phyloP scores from a whole-genome alignment of 2,888 invertebrate genomes.

The Galeopsomyia nigrocyanea region DNA sequence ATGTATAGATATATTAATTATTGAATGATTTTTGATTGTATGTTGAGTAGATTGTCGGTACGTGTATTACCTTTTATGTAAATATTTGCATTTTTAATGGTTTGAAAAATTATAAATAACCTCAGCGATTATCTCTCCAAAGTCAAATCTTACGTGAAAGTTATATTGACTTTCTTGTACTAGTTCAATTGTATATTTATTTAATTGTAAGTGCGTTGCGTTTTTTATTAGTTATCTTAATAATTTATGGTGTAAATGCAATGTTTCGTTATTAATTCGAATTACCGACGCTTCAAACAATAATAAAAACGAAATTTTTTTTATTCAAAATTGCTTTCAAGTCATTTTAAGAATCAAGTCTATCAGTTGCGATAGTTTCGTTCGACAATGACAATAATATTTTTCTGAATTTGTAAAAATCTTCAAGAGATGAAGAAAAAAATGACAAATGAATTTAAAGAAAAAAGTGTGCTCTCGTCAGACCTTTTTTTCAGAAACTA shows the following conservation, averaged over 20 bases:
- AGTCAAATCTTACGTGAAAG: conserved; percentile 19
- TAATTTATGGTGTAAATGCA: conserved; percentile 4
- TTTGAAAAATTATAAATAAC: conserved; percentile 7
- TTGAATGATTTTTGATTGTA: conserved; percentile 23
- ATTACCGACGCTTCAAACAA: conserved; percentile 15
- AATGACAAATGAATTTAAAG: conserved; percentile 18
- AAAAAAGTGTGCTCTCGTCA: conserved; percentile 39
- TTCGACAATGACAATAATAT: conserved; percentile 48
- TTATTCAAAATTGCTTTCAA: conserved; percentile 8
- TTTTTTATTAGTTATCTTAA: conserved; percentile 16
- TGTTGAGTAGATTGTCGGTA: conserved; percentile 23
- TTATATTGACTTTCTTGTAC: conserved; percentile 16
- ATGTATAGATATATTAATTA: conserved; percentile 15
- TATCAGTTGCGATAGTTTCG: conserved; percentile 37
- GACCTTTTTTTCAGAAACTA: conserved; percentile 38
- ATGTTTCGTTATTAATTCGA: conserved; percentile 4
- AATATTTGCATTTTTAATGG: conserved; percentile 30
- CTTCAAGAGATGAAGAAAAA: conserved; percentile 11
- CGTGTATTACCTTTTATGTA: conserved; percentile 14
- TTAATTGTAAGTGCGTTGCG: conserved; percentile 30
- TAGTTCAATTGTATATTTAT: conserved; percentile 39
- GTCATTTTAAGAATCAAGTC: conserved; percentile 1
- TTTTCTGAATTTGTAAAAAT: conserved; percentile 44
- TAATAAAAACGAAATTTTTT: conserved; percentile 6
- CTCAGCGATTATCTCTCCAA: conserved; percentile 26